These are phyloP conservation scores for Lanistes nyassanus DNA, from an alignment of 1,140 invertebrate species.

Conservation along the genomic window DNA sequence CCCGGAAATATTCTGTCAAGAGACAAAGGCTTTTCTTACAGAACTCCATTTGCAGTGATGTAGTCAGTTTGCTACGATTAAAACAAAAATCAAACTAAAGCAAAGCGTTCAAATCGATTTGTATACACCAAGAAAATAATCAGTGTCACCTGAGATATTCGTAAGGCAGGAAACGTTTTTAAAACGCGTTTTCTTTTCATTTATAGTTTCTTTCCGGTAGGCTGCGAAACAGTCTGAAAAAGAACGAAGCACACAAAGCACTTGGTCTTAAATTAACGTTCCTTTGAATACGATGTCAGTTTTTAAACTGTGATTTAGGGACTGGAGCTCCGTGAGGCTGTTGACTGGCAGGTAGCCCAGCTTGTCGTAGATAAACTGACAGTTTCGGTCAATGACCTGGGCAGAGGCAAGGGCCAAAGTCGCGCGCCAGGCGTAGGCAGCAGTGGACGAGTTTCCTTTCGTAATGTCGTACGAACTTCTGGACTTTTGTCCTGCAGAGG, in stretches of 20 bases:
- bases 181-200: not conserved
- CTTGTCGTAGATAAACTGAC: not conserved
- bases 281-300: not conserved
- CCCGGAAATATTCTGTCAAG: too few relatives aligned
- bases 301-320: not conserved
- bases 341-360: conserved; percentile 15
- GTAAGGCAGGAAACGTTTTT: not conserved
- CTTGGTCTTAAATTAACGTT: not conserved
- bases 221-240: not conserved
- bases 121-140: not conserved
- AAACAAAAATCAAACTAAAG: too few relatives aligned
- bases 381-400: not conserved
- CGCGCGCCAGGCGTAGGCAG: conserved; percentile 12
- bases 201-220: not conserved
- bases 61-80: too few relatives aligned
- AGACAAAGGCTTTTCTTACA: too few relatives aligned
- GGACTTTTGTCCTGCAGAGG: conserved; percentile 11
- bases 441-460: not conserved
- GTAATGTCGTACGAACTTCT: not conserved
- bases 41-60: too few relatives aligned
- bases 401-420: not conserved
- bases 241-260: not conserved
- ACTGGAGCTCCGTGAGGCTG: not conserved
- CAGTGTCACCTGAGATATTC: not conserved
- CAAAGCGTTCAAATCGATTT: not conserved